phyloP scores from a whole-genome alignment of 2,797 vertebrate genomes.

The Rhinogobio ventralis region DNA sequence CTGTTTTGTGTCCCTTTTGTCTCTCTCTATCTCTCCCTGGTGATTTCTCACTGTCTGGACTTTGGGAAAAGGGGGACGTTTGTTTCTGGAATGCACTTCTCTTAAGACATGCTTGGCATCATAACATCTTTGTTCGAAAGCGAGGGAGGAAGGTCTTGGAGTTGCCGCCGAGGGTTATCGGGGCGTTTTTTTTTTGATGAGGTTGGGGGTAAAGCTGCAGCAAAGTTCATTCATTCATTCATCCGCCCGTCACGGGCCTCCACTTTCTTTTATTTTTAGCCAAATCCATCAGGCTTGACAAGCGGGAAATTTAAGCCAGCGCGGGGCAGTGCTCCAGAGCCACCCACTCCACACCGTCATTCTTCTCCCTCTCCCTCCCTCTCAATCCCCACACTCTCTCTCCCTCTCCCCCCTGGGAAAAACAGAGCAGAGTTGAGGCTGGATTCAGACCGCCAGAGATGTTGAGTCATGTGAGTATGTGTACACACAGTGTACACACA shows the following conservation, averaged over 20 bases:
- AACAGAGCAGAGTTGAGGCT: slow-evolving; percentile 78
- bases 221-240: slow-evolving; percentile 73
- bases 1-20: slow-evolving; percentile 57
- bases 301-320: slow-evolving; percentile 90
- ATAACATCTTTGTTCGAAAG: slow-evolving; percentile 74
- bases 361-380: slow-evolving; percentile 75
- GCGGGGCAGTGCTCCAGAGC: slow-evolving; percentile 86
- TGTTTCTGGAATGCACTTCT: slow-evolving; percentile 64
- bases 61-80: slow-evolving; percentile 60
- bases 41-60: slow-evolving; percentile 30
- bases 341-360: slow-evolving; percentile 83
- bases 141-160: slow-evolving; percentile 2
- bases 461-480: slow-evolving; percentile 99
- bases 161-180: not conserved
- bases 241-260: slow-evolving; percentile 83
- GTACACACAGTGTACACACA: slow-evolving; percentile 95
- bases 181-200: slow-evolving; percentile 19
- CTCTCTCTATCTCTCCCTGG: slow-evolving; percentile 29
- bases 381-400: slow-evolving; percentile 41
- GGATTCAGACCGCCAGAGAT: slow-evolving; percentile 86
- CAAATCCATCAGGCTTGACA: slow-evolving; percentile 94
- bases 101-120: slow-evolving; percentile 62
- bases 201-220: slow-evolving; percentile 36
- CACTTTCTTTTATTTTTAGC: slow-evolving; percentile 94
- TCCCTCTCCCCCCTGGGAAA: slow-evolving; percentile 81